Percentiles rank a stretch among this genome's conserved stretches.
Conservation (phyloP, 2,113 vertebrate genomes). For the Anarhynchus alexandrinus region DNA sequence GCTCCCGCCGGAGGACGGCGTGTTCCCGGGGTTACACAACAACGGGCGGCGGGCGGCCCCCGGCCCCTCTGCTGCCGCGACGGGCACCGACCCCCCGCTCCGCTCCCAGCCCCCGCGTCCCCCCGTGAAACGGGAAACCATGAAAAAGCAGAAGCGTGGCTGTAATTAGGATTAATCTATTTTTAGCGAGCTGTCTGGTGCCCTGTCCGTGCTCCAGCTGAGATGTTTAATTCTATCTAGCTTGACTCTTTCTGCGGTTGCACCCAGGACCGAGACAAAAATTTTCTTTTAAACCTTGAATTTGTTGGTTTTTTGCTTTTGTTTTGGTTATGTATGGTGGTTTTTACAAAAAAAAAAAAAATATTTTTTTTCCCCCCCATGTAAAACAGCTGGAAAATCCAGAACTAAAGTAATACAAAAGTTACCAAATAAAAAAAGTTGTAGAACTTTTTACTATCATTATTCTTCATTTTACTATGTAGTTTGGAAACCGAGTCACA, state of each 20-base stretch:
- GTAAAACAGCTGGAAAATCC: not conserved
- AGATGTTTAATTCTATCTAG: conserved; percentile 50
- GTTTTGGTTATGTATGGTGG: not conserved
- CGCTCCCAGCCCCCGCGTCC: not conserved
- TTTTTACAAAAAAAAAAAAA: not conserved
- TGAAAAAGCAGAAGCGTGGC: conserved; percentile 51
- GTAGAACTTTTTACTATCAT: conserved; percentile 16
- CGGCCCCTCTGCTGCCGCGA: not conserved
- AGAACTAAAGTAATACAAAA: not conserved
- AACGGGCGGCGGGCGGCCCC: not conserved
- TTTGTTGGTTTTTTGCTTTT: not conserved
- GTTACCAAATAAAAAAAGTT: not conserved
- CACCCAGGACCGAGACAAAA: not conserved
- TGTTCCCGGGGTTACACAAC: not conserved
- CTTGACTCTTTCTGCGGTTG: not conserved
- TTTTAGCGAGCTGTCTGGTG: conserved; percentile 67
- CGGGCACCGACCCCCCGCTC: not conserved
- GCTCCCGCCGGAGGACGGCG: not conserved
- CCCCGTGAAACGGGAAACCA: conserved; percentile 28
- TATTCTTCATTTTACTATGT: conserved; percentile 30
- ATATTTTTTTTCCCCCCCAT: accelerated
- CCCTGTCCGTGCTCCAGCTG: conserved; percentile 59
- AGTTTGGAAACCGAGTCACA: conserved; percentile 16
- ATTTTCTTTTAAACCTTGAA: not conserved
- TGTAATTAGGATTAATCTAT: conserved; percentile 73